Evolutionary conservation across 2,797 vertebrate genomes (phyloP).

Genomic region (Brachyrhaphis roseni): DNA sequence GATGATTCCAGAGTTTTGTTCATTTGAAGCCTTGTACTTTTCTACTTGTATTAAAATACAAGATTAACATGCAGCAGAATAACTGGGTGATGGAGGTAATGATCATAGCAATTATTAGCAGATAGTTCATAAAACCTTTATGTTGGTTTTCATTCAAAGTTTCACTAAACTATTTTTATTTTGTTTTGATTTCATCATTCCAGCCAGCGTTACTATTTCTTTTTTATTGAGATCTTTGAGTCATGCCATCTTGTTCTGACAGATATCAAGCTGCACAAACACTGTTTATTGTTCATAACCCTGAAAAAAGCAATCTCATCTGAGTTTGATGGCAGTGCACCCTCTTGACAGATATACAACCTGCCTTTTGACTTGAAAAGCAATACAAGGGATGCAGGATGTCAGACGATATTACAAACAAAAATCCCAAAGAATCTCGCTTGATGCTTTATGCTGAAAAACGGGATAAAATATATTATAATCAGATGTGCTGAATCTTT

Average conservation of each 20-base stretch:
- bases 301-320: constrained; percentile 46
- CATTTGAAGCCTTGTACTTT: background rate
- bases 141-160: background rate
- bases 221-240: constrained; percentile 7
- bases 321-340: constrained; percentile 41
- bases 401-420: constrained; percentile 51
- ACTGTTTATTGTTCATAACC: constrained; percentile 51
- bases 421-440: constrained; percentile 18
- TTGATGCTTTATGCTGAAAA: constrained; percentile 20
- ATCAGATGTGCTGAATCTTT: background rate
- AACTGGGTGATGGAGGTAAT: background rate
- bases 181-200: constrained; percentile 2
- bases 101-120: background rate
- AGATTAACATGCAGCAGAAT: background rate
- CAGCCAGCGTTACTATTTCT: background rate
- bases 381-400: constrained; percentile 38
- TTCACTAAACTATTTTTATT: constrained; percentile 15
- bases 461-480: background rate
- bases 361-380: constrained; percentile 45
- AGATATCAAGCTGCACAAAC: constrained; percentile 37
- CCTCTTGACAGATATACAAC: constrained; percentile 48
- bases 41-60: background rate
- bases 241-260: constrained; percentile 8
- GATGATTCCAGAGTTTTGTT: background rate
- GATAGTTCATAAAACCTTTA: background rate